Base-by-base conservation (phyloP, 2,797 vertebrate genomes). In the Perodicticus potto region DNA sequence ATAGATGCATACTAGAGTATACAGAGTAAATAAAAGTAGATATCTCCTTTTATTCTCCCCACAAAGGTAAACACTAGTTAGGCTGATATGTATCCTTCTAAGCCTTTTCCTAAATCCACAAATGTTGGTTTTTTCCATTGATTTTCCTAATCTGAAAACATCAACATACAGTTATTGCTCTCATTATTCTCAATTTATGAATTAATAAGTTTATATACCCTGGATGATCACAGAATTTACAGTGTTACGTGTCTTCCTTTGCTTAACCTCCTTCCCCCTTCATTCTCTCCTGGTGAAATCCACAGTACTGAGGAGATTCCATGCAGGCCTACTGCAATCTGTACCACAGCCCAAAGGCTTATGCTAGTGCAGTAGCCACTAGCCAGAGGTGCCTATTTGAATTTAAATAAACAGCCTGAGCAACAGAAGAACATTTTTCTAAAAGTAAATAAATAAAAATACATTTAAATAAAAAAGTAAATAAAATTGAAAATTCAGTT, bases 111-210 rank as follows among this genome's bases (percentile, higher is more conserved):
- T 61, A 27, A n/a, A 95, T 7, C 43, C 89, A 34, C 49, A 91
- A 93, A 63, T n/a, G 77, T 70, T 92, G 89, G 70, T 77, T 92
- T 95, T 86, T 61, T 81, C 49, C 69, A 73, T 4, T 74, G 22
- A 53, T 61, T 73, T 73, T 82, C 85, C 90, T 63, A 77, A 89
- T 55, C n/a, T 91, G 65, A 86, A 96, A 84, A 89, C 4, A 89
- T 25, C 6, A 13, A 20, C 25, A 57, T 29, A 43, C 43, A 65
- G 34, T 70, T 61, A 65, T 80, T 70, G 80, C 43, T 77, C 63
- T 88, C 14, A 17, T 29, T 77, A 57, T 80, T 83, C 85, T 84
- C 69, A 45, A 55, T 32, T 55, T 67, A 80, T n/a, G 34, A 93
- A 61, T 77, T 55, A 78, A 61, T 9, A 82, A 67, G n/a, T 25